These are phyloP conservation scores for Tetrao urogallus DNA, from an alignment of 2,113 vertebrate species.

Conservation along the genomic window DNA sequence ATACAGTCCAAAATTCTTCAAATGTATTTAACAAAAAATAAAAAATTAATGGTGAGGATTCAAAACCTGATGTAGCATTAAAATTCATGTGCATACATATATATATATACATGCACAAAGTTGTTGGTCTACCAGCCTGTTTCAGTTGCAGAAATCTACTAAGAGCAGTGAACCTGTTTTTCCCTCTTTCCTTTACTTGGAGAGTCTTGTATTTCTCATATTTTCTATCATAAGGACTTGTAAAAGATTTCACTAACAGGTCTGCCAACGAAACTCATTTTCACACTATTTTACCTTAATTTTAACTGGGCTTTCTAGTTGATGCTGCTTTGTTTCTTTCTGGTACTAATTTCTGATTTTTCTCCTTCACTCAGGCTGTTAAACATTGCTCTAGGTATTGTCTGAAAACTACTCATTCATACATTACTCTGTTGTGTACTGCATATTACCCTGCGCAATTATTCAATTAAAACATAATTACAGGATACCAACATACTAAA, in stretches of 20 bases:
- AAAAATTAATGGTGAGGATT: neutral
- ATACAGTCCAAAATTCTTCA: neutral
- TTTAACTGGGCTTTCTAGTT: neutral
- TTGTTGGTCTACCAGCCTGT: neutral
- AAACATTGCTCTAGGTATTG: neutral
- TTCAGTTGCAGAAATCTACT: neutral
- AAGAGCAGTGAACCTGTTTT: neutral
- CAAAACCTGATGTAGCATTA: neutral
- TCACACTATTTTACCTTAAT: neutral
- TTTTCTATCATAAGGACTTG: neutral
- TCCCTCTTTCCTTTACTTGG: neutral
- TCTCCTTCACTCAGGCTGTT: neutral
- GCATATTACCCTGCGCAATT: constrained; percentile 22
- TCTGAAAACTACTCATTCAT: constrained; percentile 6
- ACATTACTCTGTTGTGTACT: neutral
- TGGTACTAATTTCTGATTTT: constrained; percentile 20
- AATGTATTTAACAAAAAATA: neutral
- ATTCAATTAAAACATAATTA: constrained; percentile 67
- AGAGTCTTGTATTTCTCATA: neutral
- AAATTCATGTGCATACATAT: neutral
- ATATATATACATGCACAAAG: too few species aligned
- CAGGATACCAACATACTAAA: constrained; percentile 7
- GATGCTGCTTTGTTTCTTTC: neutral
- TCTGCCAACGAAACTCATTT: neutral
- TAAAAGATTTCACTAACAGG: neutral